Evolutionary conservation across 2,113 vertebrate species (phyloP), one percentile per base, ranked within the genome.

Genomic region (Stomatorhinus ivindoensis): DNA sequence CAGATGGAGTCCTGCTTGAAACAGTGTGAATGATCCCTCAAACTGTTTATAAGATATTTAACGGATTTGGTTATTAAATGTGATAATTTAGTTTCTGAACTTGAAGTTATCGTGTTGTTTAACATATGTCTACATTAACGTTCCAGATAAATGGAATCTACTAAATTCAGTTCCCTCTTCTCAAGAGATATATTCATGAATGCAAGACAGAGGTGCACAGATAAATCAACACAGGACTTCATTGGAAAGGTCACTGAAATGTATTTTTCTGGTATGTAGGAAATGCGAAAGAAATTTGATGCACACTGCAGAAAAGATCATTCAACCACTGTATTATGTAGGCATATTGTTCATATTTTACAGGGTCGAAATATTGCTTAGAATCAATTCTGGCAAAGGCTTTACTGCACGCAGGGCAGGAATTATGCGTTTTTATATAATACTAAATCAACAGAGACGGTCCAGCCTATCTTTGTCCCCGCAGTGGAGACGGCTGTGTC

Each of bases 401-500:
- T 69, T 69, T 31, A 69, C n/a, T 31, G 61, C 61, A 31, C n/a
- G 1, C 86, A 21, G 6, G 15, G 35, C 21, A 58, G 44, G 15
- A 55, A 51, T 55, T 8, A 8, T 55, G 35, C 50, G 51, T 42
- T 87, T 69, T 69, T 69, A 31, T 11, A 27, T 69, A 69, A 65
- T 65, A 65, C n/a, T 27, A 3, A 27, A 65, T 65, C 9, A 65
- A 39, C 19, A 58, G 27, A 55, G 21, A 19, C 15, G n/a, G 86
- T 51, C 27, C 53, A 39, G 51, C 17, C 31, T 31, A 2, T 35
- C 47, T 50, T 39, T 55, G 7, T 51, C 89, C 88, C 92, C 90
- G 93, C 94, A 94, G 92, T 92, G 90, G 8, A 88, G 65, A 42
- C 15, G 35, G 76, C 65, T 82, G 35, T 69, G 69, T 83, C 69